Conservation (phyloP, 2,888 invertebrate genomes). For the Carabus problematicus region DNA sequence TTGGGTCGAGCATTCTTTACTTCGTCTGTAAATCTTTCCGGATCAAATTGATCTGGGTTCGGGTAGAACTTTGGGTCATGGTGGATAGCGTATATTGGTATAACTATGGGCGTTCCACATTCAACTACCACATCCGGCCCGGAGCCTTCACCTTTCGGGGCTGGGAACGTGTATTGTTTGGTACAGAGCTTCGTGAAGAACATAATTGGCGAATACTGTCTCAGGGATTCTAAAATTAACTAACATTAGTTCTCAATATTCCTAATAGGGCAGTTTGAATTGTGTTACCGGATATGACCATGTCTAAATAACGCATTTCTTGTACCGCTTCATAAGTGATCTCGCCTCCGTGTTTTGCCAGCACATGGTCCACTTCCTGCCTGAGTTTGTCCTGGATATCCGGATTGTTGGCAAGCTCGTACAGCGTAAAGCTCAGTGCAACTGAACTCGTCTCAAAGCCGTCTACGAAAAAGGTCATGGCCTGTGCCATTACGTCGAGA, state of each 20-base stretch:
- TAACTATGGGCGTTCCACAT: slow-evolving; percentile 48
- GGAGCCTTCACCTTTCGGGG: slow-evolving; percentile 27
- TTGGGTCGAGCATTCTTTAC: slow-evolving; percentile 48
- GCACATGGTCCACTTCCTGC: slow-evolving; percentile 53
- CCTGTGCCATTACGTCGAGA: slow-evolving; percentile 54
- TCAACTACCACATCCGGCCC: slow-evolving; percentile 43
- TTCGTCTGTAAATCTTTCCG: slow-evolving; percentile 52
- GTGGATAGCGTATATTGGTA: slow-evolving; percentile 52
- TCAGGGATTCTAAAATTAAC: slow-evolving; percentile 43
- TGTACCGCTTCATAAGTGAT: slow-evolving; percentile 58
- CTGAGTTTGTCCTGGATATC: slow-evolving; percentile 58
- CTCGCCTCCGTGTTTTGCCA: slow-evolving; percentile 51
- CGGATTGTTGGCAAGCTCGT: slow-evolving; percentile 56
- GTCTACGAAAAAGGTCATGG: slow-evolving; percentile 59
- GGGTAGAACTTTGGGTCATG: slow-evolving; percentile 52
- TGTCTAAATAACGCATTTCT: slow-evolving; percentile 60
- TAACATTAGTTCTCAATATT: too few species aligned
- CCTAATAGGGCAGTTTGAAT: too few species aligned
- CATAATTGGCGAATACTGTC: slow-evolving; percentile 42
- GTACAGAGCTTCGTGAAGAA: slow-evolving; percentile 43
- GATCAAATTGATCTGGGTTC: slow-evolving; percentile 55
- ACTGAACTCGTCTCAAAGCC: slow-evolving; percentile 61
- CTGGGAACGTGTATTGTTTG: slow-evolving; percentile 38
- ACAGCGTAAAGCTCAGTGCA: slow-evolving; percentile 55
- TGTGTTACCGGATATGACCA: slow-evolving; percentile 56